Evolutionary conservation across 2,888 invertebrate genomes (phyloP).

Genomic region (Lasioglossum oenotherae): DNA sequence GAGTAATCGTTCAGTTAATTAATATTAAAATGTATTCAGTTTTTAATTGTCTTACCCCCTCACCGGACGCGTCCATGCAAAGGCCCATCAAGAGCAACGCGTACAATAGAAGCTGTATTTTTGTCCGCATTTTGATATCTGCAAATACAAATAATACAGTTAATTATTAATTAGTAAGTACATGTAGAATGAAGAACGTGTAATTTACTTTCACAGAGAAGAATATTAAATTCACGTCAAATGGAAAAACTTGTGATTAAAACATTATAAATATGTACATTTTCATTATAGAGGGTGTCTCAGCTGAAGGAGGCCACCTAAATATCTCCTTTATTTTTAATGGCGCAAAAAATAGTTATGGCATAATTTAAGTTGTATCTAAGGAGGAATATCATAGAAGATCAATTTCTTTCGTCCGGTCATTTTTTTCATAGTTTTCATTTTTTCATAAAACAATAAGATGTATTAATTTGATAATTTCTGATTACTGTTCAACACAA

Average conservation of each 20-base stretch:
- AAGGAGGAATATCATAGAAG: too few species aligned
- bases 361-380: too few species aligned
- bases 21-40: neutral
- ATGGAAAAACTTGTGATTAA: neutral
- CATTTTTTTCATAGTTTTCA: too few species aligned
- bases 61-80: slow-evolving; percentile 53
- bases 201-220: neutral
- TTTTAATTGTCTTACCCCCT: slow-evolving; percentile 36
- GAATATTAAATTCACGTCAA: neutral
- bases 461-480: too few species aligned
- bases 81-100: slow-evolving; percentile 76
- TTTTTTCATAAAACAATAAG: too few species aligned
- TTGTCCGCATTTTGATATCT: slow-evolving; percentile 77
- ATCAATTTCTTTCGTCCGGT: too few species aligned
- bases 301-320: too few species aligned
- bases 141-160: slow-evolving; percentile 47
- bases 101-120: slow-evolving; percentile 78
- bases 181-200: too few species aligned
- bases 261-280: neutral
- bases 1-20: neutral
- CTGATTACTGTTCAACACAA: too few species aligned
- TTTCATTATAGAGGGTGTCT: neutral
- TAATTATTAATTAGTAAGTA: slow-evolving; percentile 20
- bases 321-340: too few species aligned
- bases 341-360: too few species aligned